Base-by-base conservation (phyloP, 2,797 vertebrate species). In the Neopelma chrysocephalum region DNA sequence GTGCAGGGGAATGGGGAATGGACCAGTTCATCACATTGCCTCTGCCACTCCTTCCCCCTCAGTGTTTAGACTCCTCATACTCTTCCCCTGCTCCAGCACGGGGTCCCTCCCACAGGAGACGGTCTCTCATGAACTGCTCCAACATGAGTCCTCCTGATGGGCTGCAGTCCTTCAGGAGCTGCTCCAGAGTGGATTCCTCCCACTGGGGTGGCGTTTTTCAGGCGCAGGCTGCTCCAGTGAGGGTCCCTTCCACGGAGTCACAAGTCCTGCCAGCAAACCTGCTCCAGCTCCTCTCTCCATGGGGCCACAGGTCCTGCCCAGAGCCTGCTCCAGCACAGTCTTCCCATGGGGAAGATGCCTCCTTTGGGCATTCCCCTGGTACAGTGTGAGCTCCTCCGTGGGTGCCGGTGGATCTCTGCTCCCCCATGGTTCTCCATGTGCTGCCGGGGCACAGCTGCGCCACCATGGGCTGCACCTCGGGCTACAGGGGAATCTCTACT, bases 71-170 rank as follows among this genome's bases (percentile, higher is more conserved):
- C 3, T 15, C 40, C 27, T 62, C 56, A n/a, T 2, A 1, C 4
- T 4, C 16, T n/a, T 10, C 3, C 1, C 6, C 27, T 48, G 23
- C 12, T 68, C 34, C 54, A 42, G 5, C 3, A 0, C 21, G 27
- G 11, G 22, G 2, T 38, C 8, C 11, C 5, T 73, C 13, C 23
- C 23, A 21, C 1, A 20, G 40, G 18, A 32, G 10, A 17, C 12
- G 20, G 34, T 14, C 26, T 15, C 32, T 1, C 26, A 32, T 16
- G 22, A 61, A 14, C 32, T 38, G 22, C n/a, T 57, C n/a, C 36
- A 29, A 6, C 0, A 1, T 32, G 12, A 11, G 4, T 36, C 27
- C 11, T 32, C 56, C 3, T 19, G 2, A 11, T 4, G 1, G 21
- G n/a, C 23, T 50, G 47, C 47, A 15, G 32, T 31, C 29, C 34